These are phyloP conservation scores for Zaprionus bogoriensis DNA, from an alignment of 2,888 invertebrate species.

Conservation along the genomic window DNA sequence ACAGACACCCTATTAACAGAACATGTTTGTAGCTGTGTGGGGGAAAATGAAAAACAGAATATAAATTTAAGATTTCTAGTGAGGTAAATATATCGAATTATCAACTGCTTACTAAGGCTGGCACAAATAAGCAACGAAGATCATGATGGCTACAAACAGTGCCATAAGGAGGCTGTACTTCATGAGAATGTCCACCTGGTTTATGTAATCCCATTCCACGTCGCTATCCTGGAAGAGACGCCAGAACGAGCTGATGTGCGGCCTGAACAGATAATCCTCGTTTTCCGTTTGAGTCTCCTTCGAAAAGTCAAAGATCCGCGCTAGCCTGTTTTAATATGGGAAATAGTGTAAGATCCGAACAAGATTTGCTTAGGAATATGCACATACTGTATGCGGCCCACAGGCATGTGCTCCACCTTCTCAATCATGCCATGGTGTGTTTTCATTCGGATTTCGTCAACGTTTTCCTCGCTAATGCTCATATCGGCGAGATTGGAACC, in stretches of 20 bases:
- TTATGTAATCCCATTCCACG: constrained; percentile 89
- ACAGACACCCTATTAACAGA: constrained; percentile 67
- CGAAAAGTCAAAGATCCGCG: constrained; percentile 11
- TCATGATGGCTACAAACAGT: constrained; percentile 84
- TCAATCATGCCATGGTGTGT: constrained; percentile 14
- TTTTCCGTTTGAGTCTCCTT: neutral
- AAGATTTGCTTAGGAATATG: neutral
- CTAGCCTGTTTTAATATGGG: constrained; percentile 7
- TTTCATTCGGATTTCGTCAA: neutral
- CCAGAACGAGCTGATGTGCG: constrained; percentile 83
- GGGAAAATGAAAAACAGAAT: neutral
- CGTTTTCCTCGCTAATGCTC: neutral
- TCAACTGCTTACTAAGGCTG: constrained; percentile 22
- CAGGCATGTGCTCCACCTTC: constrained; percentile 85
- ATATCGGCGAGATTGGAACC: no score
- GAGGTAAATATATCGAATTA: neutral
- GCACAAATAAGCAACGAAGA: constrained; percentile 84
- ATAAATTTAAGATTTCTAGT: no score
- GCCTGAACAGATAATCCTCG: constrained; percentile 27
- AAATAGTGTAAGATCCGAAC: neutral
- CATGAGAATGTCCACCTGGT: constrained; percentile 91
- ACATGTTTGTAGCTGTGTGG: neutral
- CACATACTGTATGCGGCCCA: constrained; percentile 88
- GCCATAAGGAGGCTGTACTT: constrained; percentile 89
- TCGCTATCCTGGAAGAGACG: constrained; percentile 86